Evolutionary conservation across 37 sponge, comb jelly and placozoan species (phyloP).

Genomic region (Bolinopsis microptera): DNA sequence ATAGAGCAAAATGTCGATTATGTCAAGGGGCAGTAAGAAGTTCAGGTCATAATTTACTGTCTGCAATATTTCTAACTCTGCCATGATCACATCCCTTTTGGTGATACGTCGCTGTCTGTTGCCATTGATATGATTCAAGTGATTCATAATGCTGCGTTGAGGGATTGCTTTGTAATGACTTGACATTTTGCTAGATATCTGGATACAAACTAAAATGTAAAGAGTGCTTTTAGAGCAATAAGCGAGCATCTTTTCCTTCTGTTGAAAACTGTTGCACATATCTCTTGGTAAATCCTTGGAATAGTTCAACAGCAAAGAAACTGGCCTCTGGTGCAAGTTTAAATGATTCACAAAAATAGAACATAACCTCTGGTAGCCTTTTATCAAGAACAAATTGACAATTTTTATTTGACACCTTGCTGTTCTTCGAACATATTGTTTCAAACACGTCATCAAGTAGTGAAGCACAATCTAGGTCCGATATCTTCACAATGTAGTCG

Average conservation of each 20-base stretch:
- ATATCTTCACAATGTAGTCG: slow-evolving; percentile 28
- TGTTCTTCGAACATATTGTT: background rate
- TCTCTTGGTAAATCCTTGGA: slow-evolving; percentile 12
- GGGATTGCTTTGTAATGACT: slow-evolving; percentile 57
- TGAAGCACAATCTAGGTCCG: background rate
- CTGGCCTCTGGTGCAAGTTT: slow-evolving; percentile 45
- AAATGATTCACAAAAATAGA: background rate
- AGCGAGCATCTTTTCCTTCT: slow-evolving; percentile 18
- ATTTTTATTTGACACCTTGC: background rate
- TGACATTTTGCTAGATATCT: slow-evolving; percentile 63
- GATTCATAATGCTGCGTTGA: slow-evolving; percentile 13
- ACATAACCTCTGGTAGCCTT: slow-evolving; percentile 27
- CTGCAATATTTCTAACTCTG: slow-evolving; percentile 40
- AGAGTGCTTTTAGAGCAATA: slow-evolving; percentile 45
- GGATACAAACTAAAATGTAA: slow-evolving; percentile 20
- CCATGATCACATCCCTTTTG: slow-evolving; percentile 12
- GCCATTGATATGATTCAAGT: background rate
- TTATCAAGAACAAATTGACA: background rate
- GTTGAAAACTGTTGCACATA: background rate
- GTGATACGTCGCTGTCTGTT: background rate
- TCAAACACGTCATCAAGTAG: slow-evolving; percentile 44
- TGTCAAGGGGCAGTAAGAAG: slow-evolving; percentile 35
- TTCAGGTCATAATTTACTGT: slow-evolving; percentile 28
- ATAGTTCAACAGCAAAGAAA: slow-evolving; percentile 36
- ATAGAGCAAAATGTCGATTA: slow-evolving; percentile 12